Base-by-base conservation (phyloP, 2,888 invertebrate genomes). In the Dusona sp. region DNA sequence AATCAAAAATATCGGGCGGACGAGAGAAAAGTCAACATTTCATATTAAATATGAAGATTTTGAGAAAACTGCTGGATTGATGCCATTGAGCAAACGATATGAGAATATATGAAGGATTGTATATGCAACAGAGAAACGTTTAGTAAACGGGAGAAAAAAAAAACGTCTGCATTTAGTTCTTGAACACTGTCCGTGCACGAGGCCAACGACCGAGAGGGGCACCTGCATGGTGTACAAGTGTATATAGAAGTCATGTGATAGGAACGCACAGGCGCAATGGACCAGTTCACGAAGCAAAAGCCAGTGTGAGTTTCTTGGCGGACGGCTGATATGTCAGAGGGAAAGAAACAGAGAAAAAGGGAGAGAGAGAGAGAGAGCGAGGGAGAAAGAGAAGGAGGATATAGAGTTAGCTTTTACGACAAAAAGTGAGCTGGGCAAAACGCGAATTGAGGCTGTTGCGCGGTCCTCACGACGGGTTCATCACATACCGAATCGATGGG, bases 401-500 rank as follows among this genome's bases (percentile, higher is more conserved):
- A 25, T 64, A 78, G 54, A 64, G 70, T 51, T 36, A 57, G 85
- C 57, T 77, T 74, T 70, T 48, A 45, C 78, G 79, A 70, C 29
- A 80, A 81, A 85, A 80, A 65, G 78, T 68, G 38, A 84, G 57
- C 78, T 78, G 13, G 74, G 57, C 79, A 75, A 81, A 61, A 29
- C 48, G 54, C 73, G 72, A 78, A 70, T 42, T 67, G 70, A 68
- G 61, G 73, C 80, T 74, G 84, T 73, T 83, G 83, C 86, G 84
- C 84, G 79, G 57, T 75, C 65, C 88, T 82, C 79, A 79, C 85
- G 81, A 80, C 84, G 79, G 85, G 57, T 74, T 78, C 81, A 83
- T 86, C 86, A 86, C 86, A 81, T 61, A 29, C 74, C 84, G 65
- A 86, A 86, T 86, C 84, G 84, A 86, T 86, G 84, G 72, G 68